Evolutionary conservation across 2,113 vertebrate species (phyloP).

Genomic region (Puffinus mauretanicus): DNA sequence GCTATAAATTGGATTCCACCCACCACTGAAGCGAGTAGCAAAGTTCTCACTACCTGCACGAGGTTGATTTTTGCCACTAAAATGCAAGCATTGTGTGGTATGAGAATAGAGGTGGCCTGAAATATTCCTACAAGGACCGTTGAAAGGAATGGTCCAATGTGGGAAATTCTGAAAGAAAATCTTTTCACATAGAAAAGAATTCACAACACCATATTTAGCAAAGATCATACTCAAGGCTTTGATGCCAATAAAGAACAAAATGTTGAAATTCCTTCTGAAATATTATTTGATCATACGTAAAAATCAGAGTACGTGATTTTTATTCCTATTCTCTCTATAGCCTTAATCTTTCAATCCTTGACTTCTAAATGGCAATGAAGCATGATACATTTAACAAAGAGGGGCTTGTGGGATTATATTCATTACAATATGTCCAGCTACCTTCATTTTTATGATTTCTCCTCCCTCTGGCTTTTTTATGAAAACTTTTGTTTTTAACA

Average conservation of each 20-base stretch:
- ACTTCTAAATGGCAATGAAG: slow-evolving; percentile 7
- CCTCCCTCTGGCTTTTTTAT: neutral
- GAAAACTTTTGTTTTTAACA: neutral
- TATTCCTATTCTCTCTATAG: slow-evolving; percentile 3
- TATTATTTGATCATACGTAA: slow-evolving; percentile 15
- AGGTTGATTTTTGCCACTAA: neutral
- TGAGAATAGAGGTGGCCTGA: neutral
- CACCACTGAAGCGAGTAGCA: neutral
- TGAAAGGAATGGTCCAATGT: neutral
- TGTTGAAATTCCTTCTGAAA: neutral
- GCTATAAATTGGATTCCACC: slow-evolving; percentile 23
- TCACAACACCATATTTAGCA: neutral
- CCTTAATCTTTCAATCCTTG: neutral
- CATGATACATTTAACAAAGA: neutral
- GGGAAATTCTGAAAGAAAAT: neutral
- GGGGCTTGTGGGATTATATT: neutral
- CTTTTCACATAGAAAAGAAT: neutral
- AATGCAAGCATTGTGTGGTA: neutral
- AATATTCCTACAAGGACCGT: neutral
- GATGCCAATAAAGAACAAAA: neutral
- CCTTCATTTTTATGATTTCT: neutral
- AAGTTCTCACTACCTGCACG: neutral
- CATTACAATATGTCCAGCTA: neutral
- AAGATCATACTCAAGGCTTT: neutral
- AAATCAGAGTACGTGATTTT: neutral